Conservation (phyloP, 2,113 vertebrate genomes). For the Podarcis muralis region DNA sequence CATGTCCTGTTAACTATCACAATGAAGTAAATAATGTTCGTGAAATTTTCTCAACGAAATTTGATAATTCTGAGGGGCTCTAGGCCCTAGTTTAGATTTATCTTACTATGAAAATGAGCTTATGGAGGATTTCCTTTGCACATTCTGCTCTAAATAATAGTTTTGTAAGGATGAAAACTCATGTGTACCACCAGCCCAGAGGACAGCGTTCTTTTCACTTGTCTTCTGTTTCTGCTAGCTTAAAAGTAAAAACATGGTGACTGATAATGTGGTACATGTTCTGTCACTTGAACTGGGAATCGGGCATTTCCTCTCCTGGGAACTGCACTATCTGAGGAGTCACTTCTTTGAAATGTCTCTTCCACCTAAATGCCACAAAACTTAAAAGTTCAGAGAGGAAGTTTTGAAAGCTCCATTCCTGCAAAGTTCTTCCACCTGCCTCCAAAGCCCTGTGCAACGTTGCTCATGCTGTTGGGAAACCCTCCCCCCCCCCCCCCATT, state of each 20-base stretch:
- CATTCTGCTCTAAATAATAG: background rate
- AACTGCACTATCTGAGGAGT: background rate
- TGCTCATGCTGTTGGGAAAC: too few relatives aligned
- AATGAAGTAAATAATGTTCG: background rate
- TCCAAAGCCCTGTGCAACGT: too few relatives aligned
- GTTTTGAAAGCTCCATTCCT: background rate
- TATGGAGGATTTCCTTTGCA: background rate
- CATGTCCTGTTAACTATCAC: background rate
- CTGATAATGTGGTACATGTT: background rate
- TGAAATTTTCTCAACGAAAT: background rate
- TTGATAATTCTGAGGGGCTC: too few relatives aligned
- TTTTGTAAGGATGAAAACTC: background rate
- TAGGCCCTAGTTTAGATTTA: background rate
- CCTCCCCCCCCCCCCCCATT: too few relatives aligned
- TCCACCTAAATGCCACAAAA: background rate
- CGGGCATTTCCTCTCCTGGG: background rate
- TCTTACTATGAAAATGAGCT: background rate
- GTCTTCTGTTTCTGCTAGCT: background rate
- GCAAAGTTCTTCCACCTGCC: background rate
- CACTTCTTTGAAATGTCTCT: background rate
- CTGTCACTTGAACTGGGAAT: background rate
- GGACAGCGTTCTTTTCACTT: background rate
- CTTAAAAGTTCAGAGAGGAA: too few relatives aligned
- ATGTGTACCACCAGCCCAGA: background rate
- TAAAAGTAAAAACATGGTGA: background rate